Evolutionary conservation across 2,797 vertebrate genomes (phyloP), one percentile per base, ranked within the genome.

Genomic region (Salmo trutta): DNA sequence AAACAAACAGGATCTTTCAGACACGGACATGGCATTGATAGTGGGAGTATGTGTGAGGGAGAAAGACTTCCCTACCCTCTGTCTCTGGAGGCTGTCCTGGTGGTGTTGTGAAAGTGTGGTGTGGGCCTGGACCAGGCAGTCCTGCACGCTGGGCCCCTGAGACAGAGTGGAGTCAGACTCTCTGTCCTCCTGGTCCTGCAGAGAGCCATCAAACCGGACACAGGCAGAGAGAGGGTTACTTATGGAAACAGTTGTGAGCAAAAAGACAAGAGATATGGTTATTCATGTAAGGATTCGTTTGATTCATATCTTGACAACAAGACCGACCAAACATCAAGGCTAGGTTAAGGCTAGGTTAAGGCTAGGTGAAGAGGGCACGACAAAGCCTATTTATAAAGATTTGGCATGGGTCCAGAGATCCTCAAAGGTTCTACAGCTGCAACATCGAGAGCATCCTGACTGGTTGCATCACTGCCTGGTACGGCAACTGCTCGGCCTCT

Each of bases 91-190:
- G 65, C 95, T 97, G 92, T 93, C 97, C 87, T 98, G 96, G 12
- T 96, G 96, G 74, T 97, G 96, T 56, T 95, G 96, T n/a, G 93
- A 95, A 5, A 97, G 92, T 0, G 96, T 94, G 68, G 93, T 95
- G 17, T 94, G 95, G 51, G 96, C 96, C 84, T 98, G 97, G 67
- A 91, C 94, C 91, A 99, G 89, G 98, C 98, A 99, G 86, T 99
- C 98, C 91, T 98, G 97, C 67, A 97, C 93, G 52, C 93, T 96
- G 2, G 97, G 95, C 87, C 96, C 97, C 82, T 96, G 96, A 51
- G 95, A 93, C 27, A 95, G 93, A 41, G 92, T 84, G 0, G 93
- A 93, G 85, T 97, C 96, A 1, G 91, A 90, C 56, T 95, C 92
- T 4, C 83, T 93, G 73, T 97, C 96, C 75, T 98, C 97, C 81